Conservation (phyloP, 2,113 vertebrate species). For the Laticauda laticaudata region DNA sequence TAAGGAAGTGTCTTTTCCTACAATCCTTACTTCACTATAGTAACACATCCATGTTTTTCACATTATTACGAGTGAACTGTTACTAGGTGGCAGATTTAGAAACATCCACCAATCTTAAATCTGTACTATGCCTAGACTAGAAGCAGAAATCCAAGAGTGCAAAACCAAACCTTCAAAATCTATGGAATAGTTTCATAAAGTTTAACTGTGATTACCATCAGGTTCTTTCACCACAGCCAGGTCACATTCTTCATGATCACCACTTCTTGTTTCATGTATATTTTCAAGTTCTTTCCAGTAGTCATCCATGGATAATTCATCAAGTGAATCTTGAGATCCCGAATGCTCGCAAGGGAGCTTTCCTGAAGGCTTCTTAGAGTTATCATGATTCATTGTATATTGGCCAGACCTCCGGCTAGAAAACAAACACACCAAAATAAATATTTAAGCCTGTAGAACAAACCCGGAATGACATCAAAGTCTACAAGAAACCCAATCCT, state of each 20-base stretch:
- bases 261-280: conserved; percentile 78
- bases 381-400: conserved; percentile 76
- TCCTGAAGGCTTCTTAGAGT: conserved; percentile 52
- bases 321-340: conserved; percentile 90
- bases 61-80: neutral
- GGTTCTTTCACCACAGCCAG: conserved; percentile 85
- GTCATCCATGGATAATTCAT: conserved; percentile 86
- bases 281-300: conserved; percentile 93
- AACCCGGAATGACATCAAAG: neutral
- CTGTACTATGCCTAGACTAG: neutral
- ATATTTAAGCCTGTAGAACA: neutral
- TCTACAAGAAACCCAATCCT: neutral
- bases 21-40: neutral
- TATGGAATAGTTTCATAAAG: conserved; percentile 6
- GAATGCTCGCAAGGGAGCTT: conserved; percentile 70
- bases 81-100: neutral
- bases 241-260: conserved; percentile 75
- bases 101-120: neutral
- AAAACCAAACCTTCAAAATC: conserved; percentile 17
- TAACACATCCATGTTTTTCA: neutral
- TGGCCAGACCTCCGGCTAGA: conserved; percentile 75
- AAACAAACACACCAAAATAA: conserved; percentile 25
- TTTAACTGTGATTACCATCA: conserved; percentile 77
- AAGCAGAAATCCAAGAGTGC: neutral
- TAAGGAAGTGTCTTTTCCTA: neutral